phyloP scores from a whole-genome alignment of 2,888 invertebrate species.

The Hesperia comma region DNA sequence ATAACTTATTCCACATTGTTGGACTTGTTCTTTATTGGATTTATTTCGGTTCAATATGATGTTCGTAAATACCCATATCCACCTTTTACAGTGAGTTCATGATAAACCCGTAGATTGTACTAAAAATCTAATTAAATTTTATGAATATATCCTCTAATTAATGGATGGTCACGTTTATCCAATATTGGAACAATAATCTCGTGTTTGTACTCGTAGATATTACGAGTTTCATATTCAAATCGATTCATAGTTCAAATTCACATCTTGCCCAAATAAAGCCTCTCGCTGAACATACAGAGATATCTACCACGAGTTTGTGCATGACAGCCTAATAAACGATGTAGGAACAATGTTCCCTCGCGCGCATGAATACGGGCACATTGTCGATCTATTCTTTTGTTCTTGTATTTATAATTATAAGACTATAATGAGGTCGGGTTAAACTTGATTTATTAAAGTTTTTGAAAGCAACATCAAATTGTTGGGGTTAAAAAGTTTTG shows the following conservation, averaged over 20 bases:
- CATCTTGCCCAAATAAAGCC: slow-evolving; percentile 11
- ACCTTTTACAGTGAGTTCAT: no score
- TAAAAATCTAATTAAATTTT: not conserved
- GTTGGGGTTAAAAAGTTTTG: no score
- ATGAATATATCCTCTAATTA: not conserved
- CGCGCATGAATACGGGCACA: slow-evolving; percentile 6
- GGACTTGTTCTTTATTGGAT: no score
- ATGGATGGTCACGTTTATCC: slow-evolving; percentile 5
- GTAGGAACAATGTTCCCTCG: slow-evolving; percentile 11
- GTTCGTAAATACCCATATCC: no score
- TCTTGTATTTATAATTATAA: slow-evolving; percentile 1
- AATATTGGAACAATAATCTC: slow-evolving; percentile 5
- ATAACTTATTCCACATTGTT: no score
- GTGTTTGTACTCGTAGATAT: not conserved
- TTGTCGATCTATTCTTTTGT: slow-evolving; percentile 7
- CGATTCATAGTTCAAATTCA: slow-evolving; percentile 9
- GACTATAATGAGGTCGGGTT: not conserved
- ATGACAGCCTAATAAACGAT: slow-evolving; percentile 9
- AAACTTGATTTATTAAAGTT: no score
- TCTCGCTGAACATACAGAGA: slow-evolving; percentile 4
- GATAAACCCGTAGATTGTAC: not conserved
- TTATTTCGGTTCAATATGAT: no score
- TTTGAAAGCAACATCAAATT: no score
- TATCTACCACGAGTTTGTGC: slow-evolving; percentile 6
- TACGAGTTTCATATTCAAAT: slow-evolving; percentile 6